Conservation (phyloP, 2,113 vertebrate species). For the Pristiophorus japonicus region DNA sequence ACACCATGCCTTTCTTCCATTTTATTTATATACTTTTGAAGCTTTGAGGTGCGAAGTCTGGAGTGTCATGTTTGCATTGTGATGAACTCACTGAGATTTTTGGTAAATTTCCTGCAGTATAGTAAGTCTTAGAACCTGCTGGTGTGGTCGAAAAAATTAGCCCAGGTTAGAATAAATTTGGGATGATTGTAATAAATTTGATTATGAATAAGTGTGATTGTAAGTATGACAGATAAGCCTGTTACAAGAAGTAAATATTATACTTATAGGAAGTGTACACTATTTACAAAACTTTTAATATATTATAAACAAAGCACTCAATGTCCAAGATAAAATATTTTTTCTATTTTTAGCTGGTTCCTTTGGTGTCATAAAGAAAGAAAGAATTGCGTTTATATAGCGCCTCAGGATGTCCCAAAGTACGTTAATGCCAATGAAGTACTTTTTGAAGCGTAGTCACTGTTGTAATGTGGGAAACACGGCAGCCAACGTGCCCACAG, state of each 20-base stretch:
- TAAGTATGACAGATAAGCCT: background rate
- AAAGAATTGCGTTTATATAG: background rate
- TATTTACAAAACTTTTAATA: background rate
- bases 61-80: background rate
- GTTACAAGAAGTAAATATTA: background rate
- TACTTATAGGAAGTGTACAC: background rate
- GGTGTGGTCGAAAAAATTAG: background rate
- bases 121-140: background rate
- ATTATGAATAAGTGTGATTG: background rate
- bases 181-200: background rate
- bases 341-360: background rate
- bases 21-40: background rate
- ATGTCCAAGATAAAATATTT: background rate
- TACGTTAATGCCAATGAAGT: background rate
- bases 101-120: background rate
- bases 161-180: background rate
- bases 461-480: background rate
- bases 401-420: background rate
- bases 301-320: background rate
- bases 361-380: background rate
- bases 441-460: background rate
- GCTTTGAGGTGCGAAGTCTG: background rate
- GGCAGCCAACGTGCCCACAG: background rate
- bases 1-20: background rate
- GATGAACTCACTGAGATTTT: background rate